These are phyloP conservation scores for Luscinia luscinia DNA, from an alignment of 2,797 vertebrate genomes.

Conservation along the genomic window DNA sequence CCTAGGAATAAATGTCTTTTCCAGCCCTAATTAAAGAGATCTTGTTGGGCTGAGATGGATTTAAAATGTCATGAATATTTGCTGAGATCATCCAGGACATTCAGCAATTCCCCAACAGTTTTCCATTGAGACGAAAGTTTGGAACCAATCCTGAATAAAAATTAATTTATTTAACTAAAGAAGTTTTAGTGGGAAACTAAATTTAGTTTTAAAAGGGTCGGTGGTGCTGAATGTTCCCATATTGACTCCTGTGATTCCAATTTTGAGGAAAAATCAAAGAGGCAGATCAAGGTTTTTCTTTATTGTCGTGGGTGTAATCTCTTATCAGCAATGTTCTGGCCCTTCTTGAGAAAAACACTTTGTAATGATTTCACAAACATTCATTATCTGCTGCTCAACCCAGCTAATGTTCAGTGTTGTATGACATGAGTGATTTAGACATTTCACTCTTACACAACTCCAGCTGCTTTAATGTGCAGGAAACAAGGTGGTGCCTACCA, in stretches of 20 bases:
- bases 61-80: not conserved
- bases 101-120: not conserved
- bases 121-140: not conserved
- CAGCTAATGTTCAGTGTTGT: not conserved
- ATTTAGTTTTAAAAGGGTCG: not conserved
- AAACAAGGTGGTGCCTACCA: not conserved
- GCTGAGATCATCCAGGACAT: not conserved
- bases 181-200: not conserved
- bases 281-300: not conserved
- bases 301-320: not conserved
- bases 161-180: not conserved
- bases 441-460: not conserved
- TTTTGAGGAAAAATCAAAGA: not conserved
- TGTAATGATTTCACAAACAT: not conserved
- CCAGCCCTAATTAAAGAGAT: not conserved
- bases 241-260: not conserved
- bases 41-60: not conserved
- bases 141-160: not conserved
- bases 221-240: not conserved
- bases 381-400: not conserved
- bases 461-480: not conserved
- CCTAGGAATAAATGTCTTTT: not conserved
- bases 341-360: not conserved
- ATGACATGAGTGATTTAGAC: not conserved
- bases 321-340: not conserved